Conservation (phyloP, 2,113 vertebrate species). For the Odocoileus virginianus region DNA sequence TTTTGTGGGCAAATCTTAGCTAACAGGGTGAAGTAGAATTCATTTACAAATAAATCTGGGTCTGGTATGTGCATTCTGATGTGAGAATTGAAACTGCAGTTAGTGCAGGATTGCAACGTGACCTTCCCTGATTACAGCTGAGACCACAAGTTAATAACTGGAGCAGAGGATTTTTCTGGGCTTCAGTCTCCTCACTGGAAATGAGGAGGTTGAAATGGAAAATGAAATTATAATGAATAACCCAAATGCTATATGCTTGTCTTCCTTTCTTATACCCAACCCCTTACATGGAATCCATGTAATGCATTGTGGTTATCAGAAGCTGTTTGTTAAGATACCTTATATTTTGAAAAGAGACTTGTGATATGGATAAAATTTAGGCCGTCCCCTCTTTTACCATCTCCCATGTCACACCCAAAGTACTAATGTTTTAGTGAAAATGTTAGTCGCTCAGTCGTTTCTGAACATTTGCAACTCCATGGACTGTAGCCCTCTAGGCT, state of each 20-base stretch:
- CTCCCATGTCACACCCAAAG: background rate
- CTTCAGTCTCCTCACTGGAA: background rate
- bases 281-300: background rate
- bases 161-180: background rate
- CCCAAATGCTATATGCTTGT: background rate
- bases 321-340: background rate
- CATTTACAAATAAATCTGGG: background rate
- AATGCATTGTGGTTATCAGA: background rate
- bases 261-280: background rate
- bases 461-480: background rate
- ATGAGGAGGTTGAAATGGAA: background rate
- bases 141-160: background rate
- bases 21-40: background rate
- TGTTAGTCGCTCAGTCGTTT: fast-evolving
- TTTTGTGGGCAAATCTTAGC: background rate
- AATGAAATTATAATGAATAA: background rate
- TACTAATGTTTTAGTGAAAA: background rate
- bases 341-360: background rate
- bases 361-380: background rate
- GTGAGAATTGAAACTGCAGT: background rate
- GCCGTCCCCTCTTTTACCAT: background rate
- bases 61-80: background rate
- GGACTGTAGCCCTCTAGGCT: background rate
- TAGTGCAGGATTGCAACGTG: background rate
- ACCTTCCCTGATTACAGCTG: background rate